Conservation (phyloP, 2,797 vertebrate genomes). For the Amniataba percoides region DNA sequence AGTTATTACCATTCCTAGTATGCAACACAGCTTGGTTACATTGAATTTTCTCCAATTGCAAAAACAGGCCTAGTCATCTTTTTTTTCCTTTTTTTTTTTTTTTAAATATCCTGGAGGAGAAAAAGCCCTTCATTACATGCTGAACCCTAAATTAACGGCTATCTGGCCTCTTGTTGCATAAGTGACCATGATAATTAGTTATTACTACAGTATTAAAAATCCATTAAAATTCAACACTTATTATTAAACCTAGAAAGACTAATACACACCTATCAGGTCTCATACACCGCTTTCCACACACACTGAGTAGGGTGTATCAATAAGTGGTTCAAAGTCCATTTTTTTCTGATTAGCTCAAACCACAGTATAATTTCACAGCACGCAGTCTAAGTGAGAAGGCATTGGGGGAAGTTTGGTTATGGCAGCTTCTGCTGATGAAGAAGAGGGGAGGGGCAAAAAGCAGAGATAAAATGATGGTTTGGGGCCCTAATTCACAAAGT, state of each 20-base stretch:
- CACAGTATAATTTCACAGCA: slow-evolving; percentile 54
- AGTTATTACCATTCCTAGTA: not conserved
- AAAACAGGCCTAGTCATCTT: not conserved
- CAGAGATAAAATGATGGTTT: slow-evolving; percentile 31
- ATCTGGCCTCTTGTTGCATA: slow-evolving; percentile 26
- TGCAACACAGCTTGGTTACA: slow-evolving; percentile 5
- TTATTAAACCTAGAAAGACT: slow-evolving; percentile 51
- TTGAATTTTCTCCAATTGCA: slow-evolving; percentile 17
- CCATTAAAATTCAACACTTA: slow-evolving; percentile 58
- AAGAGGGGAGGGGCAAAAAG: slow-evolving; percentile 26
- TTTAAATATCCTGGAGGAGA: slow-evolving; percentile 8
- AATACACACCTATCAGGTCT: slow-evolving; percentile 17
- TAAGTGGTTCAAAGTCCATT: slow-evolving; percentile 36
- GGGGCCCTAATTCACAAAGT: slow-evolving; percentile 34
- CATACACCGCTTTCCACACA: slow-evolving; percentile 26
- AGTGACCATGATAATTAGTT: slow-evolving; percentile 23
- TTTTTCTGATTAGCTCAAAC: slow-evolving; percentile 23
- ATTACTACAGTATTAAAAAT: slow-evolving; percentile 68
- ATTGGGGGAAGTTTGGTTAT: slow-evolving; percentile 29
- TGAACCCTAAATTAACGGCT: slow-evolving; percentile 47
- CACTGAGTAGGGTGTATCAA: slow-evolving; percentile 5
- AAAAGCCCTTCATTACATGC: slow-evolving; percentile 47
- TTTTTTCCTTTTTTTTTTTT: not conserved
- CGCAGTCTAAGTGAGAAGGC: slow-evolving; percentile 38
- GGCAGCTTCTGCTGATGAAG: slow-evolving; percentile 52